Conservation (phyloP, 2,113 vertebrate genomes). For the Heloderma charlesbogerti region DNA sequence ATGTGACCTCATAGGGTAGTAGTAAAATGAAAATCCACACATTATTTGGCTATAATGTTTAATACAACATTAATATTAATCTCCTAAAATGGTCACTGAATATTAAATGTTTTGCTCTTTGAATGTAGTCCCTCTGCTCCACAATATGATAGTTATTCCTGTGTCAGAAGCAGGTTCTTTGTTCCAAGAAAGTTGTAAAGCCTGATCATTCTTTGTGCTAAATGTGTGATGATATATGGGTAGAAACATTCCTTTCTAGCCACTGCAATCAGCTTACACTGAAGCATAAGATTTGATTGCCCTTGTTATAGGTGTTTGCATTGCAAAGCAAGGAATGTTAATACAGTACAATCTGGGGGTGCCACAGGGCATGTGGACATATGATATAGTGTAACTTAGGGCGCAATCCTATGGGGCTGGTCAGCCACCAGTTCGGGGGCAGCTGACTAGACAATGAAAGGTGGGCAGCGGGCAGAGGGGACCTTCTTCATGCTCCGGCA, state of each 20-base stretch:
- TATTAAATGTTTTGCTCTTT: constrained; percentile 17
- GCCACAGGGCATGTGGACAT: not conserved
- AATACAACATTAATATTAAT: not conserved
- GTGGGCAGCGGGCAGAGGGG: too few species aligned
- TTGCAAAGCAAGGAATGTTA: not conserved
- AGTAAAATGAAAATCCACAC: not conserved
- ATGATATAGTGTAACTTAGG: not conserved
- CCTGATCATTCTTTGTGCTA: not conserved
- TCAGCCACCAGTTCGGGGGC: too few species aligned
- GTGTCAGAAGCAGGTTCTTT: not conserved
- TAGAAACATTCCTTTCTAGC: not conserved
- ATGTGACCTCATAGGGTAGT: not conserved
- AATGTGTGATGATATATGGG: not conserved
- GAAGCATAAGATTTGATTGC: not conserved
- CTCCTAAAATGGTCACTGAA: not conserved
- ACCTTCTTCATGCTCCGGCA: too few species aligned
- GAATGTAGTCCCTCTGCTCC: not conserved
- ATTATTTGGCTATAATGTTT: not conserved
- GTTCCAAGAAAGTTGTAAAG: not conserved
- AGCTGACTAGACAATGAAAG: too few species aligned
- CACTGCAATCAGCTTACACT: not conserved
- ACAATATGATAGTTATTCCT: not conserved
- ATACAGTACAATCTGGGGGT: not conserved
- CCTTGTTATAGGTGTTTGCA: not conserved
- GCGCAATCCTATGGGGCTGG: too few species aligned